Evolutionary conservation across 2,113 vertebrate genomes (phyloP), one percentile per base, ranked within the genome.

Genomic region (Colaptes auratus): DNA sequence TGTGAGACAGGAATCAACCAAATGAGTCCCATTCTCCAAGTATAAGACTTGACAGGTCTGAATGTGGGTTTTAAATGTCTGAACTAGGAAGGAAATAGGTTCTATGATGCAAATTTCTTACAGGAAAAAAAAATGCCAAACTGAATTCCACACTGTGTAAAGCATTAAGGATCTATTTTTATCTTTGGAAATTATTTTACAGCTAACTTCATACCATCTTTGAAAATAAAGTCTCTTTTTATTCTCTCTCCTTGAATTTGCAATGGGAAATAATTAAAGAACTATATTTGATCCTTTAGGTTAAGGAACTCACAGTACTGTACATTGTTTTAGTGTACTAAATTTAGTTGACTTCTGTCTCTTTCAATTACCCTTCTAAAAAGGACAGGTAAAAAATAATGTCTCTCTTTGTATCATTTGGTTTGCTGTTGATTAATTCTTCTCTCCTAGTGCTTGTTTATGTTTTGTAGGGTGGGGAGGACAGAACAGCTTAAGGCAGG

Each of bases 271-370:
- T 65, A 56, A 82, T 93, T 87, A 79, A 79, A 94, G 42, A 85
- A 77, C 82, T 89, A 27, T 67, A 95, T 89, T 95, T 95, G 75
- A 95, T 86, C 33, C 72, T 77, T 91, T 88, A 86, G 42, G 67
- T 12, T 88, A 58, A 81, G 63, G 76, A 92, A 96, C 88, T 93
- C 80, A 44, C 65, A 93, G 93, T 94, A 83, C 88, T 81, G 80
- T 92, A 91, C 85, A 80, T 89, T 96, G 79, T 82, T 93, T 89
- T 88, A 93, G 72, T 95, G 88, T 91, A 88, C 89, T 95, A 95
- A 95, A 95, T 95, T 89, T 96, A 96, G 91, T 95, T 95, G 96
- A 95, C 93, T 96, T 94, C 84, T 89, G 91, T 92, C 87, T 71
- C 91, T 95, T 96, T 95, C 89, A 86, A 96, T 96, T 96, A 96